Evolutionary conservation across 2,797 vertebrate genomes (phyloP).

Genomic region (Tangara arthus): DNA sequence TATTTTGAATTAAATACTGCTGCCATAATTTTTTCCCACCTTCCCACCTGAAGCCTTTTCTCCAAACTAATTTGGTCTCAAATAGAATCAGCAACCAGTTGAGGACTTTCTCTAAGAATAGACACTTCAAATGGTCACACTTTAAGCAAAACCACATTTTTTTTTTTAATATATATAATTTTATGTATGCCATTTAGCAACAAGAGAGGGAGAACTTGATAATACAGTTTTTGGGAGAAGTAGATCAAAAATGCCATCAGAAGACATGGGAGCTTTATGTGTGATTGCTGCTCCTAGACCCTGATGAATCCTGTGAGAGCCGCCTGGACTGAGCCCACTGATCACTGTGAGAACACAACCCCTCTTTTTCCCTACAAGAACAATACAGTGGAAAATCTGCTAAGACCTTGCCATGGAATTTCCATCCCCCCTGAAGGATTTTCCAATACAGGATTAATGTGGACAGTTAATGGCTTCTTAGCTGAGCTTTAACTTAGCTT

Average conservation of each 20-base stretch:
- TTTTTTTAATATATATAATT: neutral
- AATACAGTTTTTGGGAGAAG: neutral
- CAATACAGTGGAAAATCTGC: neutral
- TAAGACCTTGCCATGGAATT: conserved; percentile 2
- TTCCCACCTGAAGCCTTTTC: neutral
- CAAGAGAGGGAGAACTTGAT: neutral
- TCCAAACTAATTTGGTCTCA: neutral
- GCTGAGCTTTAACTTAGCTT: conserved; percentile 6
- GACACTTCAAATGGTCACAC: neutral
- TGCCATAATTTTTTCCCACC: neutral
- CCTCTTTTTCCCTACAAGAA: neutral
- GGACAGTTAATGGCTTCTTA: conserved; percentile 24
- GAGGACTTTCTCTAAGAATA: neutral
- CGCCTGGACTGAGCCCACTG: neutral
- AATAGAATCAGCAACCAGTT: neutral
- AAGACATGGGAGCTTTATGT: neutral
- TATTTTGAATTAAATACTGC: neutral
- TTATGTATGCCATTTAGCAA: neutral
- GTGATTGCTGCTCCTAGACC: neutral
- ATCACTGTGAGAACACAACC: neutral
- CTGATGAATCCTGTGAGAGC: neutral
- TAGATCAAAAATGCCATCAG: neutral
- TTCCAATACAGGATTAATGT: conserved; percentile 24
- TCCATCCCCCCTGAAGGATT: conserved; percentile 13
- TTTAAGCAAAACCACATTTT: neutral